Evolutionary conservation across 2,797 vertebrate genomes (phyloP).

Genomic region (Holocentrus rufus): DNA sequence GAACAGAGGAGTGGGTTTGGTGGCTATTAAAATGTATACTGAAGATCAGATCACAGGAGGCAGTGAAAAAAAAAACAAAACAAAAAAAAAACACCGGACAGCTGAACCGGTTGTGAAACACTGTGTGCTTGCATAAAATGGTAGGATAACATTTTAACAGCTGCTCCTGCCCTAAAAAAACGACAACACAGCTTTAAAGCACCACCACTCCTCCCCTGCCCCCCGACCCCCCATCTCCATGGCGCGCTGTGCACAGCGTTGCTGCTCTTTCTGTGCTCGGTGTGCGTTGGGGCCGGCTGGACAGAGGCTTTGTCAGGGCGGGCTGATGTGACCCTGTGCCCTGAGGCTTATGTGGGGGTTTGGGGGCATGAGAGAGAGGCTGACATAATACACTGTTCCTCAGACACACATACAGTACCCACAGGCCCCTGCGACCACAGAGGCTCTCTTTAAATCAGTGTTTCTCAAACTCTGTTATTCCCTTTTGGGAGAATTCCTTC

Average conservation of each 20-base stretch:
- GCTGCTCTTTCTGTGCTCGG: conserved; percentile 8
- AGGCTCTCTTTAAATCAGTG: conserved; percentile 60
- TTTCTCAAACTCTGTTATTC: conserved; percentile 66
- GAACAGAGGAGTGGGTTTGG: background rate
- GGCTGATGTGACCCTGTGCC: conserved; percentile 34
- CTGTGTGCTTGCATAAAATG: conserved; percentile 54
- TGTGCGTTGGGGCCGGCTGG: background rate
- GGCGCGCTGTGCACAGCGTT: conserved; percentile 19
- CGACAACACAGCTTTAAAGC: conserved; percentile 62
- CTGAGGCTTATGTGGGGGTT: conserved; percentile 25
- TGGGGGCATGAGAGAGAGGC: conserved; percentile 63
- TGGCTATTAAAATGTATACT: background rate
- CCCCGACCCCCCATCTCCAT: conserved; percentile 15
- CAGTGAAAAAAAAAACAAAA: conserved; percentile 45
- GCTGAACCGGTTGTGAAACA: conserved; percentile 69
- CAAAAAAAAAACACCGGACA: conserved; percentile 49
- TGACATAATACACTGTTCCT: conserved; percentile 50
- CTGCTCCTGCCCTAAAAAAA: conserved; percentile 67
- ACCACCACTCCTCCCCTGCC: conserved; percentile 47
- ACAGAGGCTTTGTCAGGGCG: conserved; percentile 28
- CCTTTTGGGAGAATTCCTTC: conserved; percentile 68
- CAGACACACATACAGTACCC: conserved; percentile 53
- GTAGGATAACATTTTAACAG: conserved; percentile 81
- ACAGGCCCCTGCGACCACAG: conserved; percentile 54
- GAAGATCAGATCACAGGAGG: conserved; percentile 27